A percentile compares a stretch with the other conserved stretches of the same genome.
These are phyloP conservation scores for Salminus brasiliensis DNA, from an alignment of 2,113 vertebrate genomes.

Conservation along the genomic window DNA sequence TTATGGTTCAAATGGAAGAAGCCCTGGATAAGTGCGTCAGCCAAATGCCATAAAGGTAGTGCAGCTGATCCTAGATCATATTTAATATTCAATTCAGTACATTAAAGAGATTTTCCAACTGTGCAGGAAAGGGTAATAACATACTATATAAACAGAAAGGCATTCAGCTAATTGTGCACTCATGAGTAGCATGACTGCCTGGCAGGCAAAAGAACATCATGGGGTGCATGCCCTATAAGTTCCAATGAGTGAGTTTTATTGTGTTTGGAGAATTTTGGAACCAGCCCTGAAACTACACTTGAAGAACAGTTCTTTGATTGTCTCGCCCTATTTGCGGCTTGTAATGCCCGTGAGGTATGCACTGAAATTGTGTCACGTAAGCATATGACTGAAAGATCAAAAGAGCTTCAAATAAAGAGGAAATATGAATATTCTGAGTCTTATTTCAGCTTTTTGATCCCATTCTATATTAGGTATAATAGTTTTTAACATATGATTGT, in stretches of 20 bases:
- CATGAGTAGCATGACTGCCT: not conserved
- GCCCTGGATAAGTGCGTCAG: no score
- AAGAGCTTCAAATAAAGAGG: not conserved
- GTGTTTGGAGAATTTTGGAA: not conserved
- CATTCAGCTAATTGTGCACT: not conserved
- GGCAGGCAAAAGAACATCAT: not conserved
- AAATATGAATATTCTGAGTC: not conserved
- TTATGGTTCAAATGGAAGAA: no score
- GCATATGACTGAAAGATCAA: not conserved
- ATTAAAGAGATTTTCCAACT: not conserved
- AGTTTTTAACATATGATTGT: no score
- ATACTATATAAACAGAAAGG: not conserved
- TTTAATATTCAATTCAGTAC: not conserved
- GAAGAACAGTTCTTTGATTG: not conserved
- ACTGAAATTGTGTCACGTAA: not conserved
- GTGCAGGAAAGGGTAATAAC: not conserved
- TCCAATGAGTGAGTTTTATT: conserved; percentile 3
- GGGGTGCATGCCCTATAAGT: not conserved
- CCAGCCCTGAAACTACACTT: not conserved
- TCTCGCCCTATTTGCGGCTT: not conserved
- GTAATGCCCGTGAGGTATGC: not conserved
- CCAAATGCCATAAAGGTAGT: no score
- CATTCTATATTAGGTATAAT: no score
- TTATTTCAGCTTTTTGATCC: not conserved
- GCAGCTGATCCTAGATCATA: not conserved